Percentiles rank a stretch among this genome's conserved stretches.
Evolutionary conservation across 92 coral and sea anemone species (phyloP).

Genomic region (Parazoanthus swiftii): DNA sequence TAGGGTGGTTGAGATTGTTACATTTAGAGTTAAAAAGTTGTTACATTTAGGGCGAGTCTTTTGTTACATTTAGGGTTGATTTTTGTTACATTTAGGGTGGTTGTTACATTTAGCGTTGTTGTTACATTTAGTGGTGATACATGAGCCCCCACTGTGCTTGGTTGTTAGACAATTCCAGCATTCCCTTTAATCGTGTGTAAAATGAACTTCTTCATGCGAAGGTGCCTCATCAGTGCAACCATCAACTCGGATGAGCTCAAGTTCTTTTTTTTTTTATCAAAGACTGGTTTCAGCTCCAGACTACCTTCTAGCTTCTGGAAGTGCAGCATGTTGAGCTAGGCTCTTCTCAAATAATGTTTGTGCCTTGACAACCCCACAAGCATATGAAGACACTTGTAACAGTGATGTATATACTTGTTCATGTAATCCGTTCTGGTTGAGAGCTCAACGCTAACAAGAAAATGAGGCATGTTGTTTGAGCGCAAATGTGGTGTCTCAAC

Average conservation of each 20-base stretch:
- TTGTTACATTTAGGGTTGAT: too few species aligned
- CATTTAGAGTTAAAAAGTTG: too few species aligned
- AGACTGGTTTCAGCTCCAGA: conserved; percentile 26
- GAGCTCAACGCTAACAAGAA: conserved; percentile 27
- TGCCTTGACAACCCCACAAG: conserved; percentile 57
- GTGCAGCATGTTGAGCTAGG: conserved; percentile 64
- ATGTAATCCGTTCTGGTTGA: conserved; percentile 59
- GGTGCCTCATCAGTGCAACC: conserved; percentile 64
- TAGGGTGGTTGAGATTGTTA: too few species aligned
- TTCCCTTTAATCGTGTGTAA: conserved; percentile 47
- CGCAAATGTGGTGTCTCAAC: conserved; percentile 51
- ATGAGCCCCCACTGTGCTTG: conserved; percentile 55
- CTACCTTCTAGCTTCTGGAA: conserved; percentile 51
- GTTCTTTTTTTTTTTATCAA: conserved; percentile 39
- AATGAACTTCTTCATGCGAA: conserved; percentile 58
- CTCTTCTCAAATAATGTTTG: conserved; percentile 50
- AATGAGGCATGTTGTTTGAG: conserved; percentile 55
- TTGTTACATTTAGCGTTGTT: too few species aligned
- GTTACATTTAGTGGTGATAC: too few species aligned
- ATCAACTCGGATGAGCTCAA: conserved; percentile 65
- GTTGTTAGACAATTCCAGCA: conserved; percentile 47
- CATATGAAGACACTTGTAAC: conserved; percentile 52
- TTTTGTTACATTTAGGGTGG: too few species aligned
- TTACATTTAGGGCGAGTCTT: too few species aligned
- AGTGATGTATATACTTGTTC: conserved; percentile 58